A percentile compares a stretch with the other conserved stretches of the same genome.
Conservation (phyloP, 2,888 invertebrate species). For the Dasypolia templi region DNA sequence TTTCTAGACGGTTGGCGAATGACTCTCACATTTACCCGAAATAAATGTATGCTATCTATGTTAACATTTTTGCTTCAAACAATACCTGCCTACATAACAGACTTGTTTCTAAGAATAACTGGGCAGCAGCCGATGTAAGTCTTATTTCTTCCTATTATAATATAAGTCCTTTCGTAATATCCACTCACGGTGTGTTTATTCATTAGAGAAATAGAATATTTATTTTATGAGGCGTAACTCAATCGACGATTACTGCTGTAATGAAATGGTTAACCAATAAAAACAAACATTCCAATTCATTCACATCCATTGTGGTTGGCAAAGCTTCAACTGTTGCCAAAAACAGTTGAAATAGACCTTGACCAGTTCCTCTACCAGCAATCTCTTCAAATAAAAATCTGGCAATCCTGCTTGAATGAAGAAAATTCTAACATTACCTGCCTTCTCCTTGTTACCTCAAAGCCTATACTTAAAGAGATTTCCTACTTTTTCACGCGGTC, state of each 20-base stretch:
- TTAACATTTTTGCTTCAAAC: constrained; percentile 51
- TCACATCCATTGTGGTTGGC: not conserved
- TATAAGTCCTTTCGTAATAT: not conserved
- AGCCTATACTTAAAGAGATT: not conserved
- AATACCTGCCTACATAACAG: constrained; percentile 34
- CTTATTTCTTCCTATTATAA: not conserved
- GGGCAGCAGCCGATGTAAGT: constrained; percentile 40
- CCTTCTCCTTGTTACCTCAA: not conserved
- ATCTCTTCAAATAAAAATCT: not conserved
- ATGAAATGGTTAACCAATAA: not conserved
- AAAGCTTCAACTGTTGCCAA: too few relatives aligned
- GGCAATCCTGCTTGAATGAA: not conserved
- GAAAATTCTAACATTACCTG: not conserved
- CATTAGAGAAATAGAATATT: not conserved
- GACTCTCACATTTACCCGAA: constrained; percentile 22
- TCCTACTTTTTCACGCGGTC: not conserved
- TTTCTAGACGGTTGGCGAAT: constrained; percentile 9
- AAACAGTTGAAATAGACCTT: too few relatives aligned
- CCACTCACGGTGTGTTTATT: not conserved
- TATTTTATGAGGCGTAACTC: not conserved
- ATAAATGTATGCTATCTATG: not conserved
- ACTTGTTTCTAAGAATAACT: constrained; percentile 25
- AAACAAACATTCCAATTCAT: not conserved
- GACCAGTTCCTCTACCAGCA: not conserved
- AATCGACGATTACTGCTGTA: not conserved